Conservation (phyloP, 2,113 vertebrate genomes). For the Crotalus helleri region DNA sequence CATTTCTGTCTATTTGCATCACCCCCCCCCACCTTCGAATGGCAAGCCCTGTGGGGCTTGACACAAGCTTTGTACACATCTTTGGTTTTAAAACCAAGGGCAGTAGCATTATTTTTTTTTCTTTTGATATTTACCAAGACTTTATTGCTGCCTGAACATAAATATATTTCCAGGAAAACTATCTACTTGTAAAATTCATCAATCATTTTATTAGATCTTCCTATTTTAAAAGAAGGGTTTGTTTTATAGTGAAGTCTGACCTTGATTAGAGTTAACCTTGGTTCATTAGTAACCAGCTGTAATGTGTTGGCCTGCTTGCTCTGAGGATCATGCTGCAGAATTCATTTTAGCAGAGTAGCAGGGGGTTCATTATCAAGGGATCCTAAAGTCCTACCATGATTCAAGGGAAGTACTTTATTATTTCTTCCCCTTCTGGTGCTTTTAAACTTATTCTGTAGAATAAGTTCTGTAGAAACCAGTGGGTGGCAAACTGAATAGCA, state of each 20-base stretch:
- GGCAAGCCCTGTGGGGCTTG: too few species aligned
- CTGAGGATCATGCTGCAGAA: not conserved
- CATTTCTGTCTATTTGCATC: not conserved
- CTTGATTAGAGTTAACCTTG: not conserved
- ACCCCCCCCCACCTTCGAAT: too few species aligned
- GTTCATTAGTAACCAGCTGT: not conserved
- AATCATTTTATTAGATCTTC: not conserved
- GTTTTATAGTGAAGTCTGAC: not conserved
- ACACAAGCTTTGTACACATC: not conserved
- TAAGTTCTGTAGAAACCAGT: not conserved
- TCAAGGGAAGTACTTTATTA: not conserved
- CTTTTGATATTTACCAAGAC: not conserved
- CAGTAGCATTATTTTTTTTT: not conserved
- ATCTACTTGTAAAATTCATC: not conserved
- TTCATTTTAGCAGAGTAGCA: not conserved
- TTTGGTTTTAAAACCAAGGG: not conserved
- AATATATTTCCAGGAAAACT: not conserved
- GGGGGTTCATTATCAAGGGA: not conserved
- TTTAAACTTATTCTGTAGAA: not conserved
- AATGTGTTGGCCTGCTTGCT: not conserved
- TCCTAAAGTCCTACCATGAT: not conserved
- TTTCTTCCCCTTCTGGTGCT: not conserved
- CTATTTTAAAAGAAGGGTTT: not conserved
- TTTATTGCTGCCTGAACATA: not conserved
- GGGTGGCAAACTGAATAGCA: not conserved